Percentiles rank a stretch among this genome's conserved stretches.
Conservation (phyloP, 2,888 invertebrate genomes). For the Periphyllus acericola region DNA sequence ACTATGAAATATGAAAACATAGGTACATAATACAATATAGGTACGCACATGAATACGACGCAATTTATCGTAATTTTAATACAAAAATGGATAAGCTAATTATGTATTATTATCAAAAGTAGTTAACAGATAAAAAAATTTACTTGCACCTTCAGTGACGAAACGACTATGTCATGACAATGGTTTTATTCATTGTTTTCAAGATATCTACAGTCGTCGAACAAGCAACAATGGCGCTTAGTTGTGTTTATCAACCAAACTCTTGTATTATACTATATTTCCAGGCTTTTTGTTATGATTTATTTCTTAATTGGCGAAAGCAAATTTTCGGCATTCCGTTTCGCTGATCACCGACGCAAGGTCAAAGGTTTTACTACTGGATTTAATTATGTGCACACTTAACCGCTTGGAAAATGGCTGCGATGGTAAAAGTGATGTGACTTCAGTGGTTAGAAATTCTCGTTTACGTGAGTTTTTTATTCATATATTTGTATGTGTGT, state of each 20-base stretch:
- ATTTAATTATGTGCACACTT: background rate
- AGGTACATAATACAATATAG: too few species aligned
- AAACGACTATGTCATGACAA: background rate
- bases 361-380: background rate
- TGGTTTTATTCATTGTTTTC: slow-evolving; percentile 26
- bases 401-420: background rate
- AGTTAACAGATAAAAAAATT: too few species aligned
- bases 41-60: too few species aligned
- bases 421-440: slow-evolving; percentile 3
- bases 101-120: too few species aligned
- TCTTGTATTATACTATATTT: background rate
- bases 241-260: background rate
- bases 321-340: slow-evolving; percentile 7
- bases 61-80: too few species aligned
- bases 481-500: background rate
- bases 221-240: slow-evolving; percentile 14
- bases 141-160: background rate
- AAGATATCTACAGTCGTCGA: slow-evolving; percentile 5
- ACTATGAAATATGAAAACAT: too few species aligned
- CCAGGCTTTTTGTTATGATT: background rate
- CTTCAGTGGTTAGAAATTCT: background rate
- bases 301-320: slow-evolving; percentile 30
- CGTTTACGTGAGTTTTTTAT: background rate
- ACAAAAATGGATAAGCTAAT: too few species aligned
- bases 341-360: background rate